phyloP scores from a whole-genome alignment of 92 coral and sea anemone species.

The Meandrina meandrites region DNA sequence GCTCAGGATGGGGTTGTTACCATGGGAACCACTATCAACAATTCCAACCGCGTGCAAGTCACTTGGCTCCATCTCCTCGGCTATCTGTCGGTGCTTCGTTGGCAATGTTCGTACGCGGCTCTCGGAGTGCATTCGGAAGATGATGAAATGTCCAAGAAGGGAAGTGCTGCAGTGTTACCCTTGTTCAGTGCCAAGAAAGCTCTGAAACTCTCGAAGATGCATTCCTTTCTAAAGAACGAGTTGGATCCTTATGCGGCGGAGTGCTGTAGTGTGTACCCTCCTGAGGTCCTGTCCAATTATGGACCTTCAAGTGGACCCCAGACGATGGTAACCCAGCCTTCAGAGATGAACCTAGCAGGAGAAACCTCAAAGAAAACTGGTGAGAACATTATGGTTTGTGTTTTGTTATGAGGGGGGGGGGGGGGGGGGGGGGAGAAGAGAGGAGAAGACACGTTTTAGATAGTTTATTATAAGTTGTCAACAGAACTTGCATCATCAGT shows the following conservation, averaged over 20 bases:
- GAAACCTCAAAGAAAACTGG: slow-evolving; percentile 17
- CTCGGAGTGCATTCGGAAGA: slow-evolving; percentile 72
- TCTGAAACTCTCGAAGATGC: slow-evolving; percentile 82
- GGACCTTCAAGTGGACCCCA: slow-evolving; percentile 30
- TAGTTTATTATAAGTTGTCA: not conserved
- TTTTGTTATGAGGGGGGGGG: not conserved
- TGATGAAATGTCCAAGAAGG: slow-evolving; percentile 40
- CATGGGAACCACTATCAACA: slow-evolving; percentile 77
- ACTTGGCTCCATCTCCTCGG: slow-evolving; percentile 96
- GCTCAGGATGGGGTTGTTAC: slow-evolving; percentile 77
- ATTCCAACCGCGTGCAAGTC: slow-evolving; percentile 76
- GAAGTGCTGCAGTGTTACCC: slow-evolving; percentile 54
- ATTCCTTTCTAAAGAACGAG: slow-evolving; percentile 75
- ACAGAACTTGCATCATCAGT: not conserved
- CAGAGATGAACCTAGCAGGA: slow-evolving; percentile 26
- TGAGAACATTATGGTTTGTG: slow-evolving; percentile 5
- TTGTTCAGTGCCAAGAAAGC: slow-evolving; percentile 75
- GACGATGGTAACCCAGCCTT: slow-evolving; percentile 44
- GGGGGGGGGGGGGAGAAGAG: not conserved
- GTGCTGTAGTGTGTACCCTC: slow-evolving; percentile 86
- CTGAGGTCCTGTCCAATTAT: slow-evolving; percentile 54
- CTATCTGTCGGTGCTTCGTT: slow-evolving; percentile 83
- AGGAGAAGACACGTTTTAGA: not conserved
- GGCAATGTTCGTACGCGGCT: slow-evolving; percentile 91
- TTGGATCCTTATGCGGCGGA: slow-evolving; percentile 74